A percentile compares a stretch with the other conserved stretches of the same genome.
Conservation (phyloP, 2,113 vertebrate species). For the Notarius lentiginosus region DNA sequence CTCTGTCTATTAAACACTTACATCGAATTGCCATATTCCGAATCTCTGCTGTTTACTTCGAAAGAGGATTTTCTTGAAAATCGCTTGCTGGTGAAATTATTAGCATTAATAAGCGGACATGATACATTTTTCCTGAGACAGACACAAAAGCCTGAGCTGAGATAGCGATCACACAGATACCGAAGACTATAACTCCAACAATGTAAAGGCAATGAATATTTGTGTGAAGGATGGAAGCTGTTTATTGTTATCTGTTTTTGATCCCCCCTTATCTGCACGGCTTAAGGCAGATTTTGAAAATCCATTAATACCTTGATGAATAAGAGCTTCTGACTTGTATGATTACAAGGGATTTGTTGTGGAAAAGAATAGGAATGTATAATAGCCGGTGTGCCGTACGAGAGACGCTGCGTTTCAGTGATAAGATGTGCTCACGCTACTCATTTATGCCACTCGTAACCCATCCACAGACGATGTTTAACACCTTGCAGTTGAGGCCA, state of each 20-base stretch:
- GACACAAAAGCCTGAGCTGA: slow-evolving; percentile 72
- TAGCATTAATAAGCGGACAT: slow-evolving; percentile 72
- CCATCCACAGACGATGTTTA: not conserved
- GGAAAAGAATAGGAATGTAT: slow-evolving; percentile 84
- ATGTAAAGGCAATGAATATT: slow-evolving; percentile 79
- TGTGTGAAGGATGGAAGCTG: slow-evolving; percentile 74
- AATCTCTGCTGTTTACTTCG: not conserved
- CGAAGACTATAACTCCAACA: slow-evolving; percentile 81
- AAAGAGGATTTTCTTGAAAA: slow-evolving; percentile 11
- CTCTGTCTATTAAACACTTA: not conserved
- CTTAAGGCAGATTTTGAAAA: slow-evolving; percentile 84
- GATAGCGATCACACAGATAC: slow-evolving; percentile 76
- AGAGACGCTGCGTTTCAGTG: slow-evolving; percentile 62
- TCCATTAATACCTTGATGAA: slow-evolving; percentile 95
- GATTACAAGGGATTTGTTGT: slow-evolving; percentile 81
- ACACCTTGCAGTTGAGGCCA: slow-evolving; percentile 39
- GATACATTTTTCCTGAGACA: slow-evolving; percentile 73
- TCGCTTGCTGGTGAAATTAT: slow-evolving; percentile 75
- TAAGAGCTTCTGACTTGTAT: slow-evolving; percentile 81
- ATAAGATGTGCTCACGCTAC: slow-evolving; percentile 61
- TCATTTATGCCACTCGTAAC: not conserved
- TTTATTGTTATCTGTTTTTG: slow-evolving; percentile 83
- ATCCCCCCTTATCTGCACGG: slow-evolving; percentile 80
- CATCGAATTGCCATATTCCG: not conserved
- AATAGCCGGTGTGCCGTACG: slow-evolving; percentile 63